phyloP scores from a whole-genome alignment of 2,888 invertebrate species.

The Parnassius glacialis region DNA sequence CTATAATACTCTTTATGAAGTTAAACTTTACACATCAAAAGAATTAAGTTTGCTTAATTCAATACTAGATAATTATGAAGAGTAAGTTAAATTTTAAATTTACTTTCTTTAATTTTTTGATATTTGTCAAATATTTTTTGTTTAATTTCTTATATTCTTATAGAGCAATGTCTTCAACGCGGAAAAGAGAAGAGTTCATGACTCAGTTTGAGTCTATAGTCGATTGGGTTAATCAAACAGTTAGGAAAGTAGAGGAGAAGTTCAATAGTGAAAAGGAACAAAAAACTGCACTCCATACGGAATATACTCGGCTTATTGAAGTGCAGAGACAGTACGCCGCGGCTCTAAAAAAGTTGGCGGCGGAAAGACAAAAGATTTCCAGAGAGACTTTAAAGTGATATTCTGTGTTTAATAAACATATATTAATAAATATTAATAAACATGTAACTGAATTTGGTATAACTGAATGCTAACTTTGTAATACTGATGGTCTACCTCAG shows the following conservation, averaged over 20 bases:
- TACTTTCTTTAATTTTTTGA: constrained; percentile 1
- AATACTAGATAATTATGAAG: constrained; percentile 92
- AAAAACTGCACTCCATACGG: constrained; percentile 57
- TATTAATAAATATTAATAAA: background rate
- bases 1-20: constrained; percentile 97
- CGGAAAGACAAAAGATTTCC: constrained; percentile 56
- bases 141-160: constrained; percentile 27
- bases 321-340: constrained; percentile 73
- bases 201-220: constrained; percentile 94
- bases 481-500: constrained; percentile 23
- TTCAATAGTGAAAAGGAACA: constrained; percentile 63
- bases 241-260: constrained; percentile 85
- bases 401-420: background rate
- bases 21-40: constrained; percentile 95
- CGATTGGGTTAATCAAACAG: constrained; percentile 93
- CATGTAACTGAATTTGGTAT: constrained; percentile 14
- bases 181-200: constrained; percentile 93
- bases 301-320: constrained; percentile 67
- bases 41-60: constrained; percentile 94
- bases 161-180: constrained; percentile 90
- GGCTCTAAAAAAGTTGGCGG: constrained; percentile 65
- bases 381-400: constrained; percentile 30
- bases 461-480: constrained; percentile 11
- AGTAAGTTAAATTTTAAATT: constrained; percentile 78
- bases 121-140: constrained; percentile 1